phyloP scores from a whole-genome alignment of 1,140 invertebrate genomes.

The Brachionus plicatilis region DNA sequence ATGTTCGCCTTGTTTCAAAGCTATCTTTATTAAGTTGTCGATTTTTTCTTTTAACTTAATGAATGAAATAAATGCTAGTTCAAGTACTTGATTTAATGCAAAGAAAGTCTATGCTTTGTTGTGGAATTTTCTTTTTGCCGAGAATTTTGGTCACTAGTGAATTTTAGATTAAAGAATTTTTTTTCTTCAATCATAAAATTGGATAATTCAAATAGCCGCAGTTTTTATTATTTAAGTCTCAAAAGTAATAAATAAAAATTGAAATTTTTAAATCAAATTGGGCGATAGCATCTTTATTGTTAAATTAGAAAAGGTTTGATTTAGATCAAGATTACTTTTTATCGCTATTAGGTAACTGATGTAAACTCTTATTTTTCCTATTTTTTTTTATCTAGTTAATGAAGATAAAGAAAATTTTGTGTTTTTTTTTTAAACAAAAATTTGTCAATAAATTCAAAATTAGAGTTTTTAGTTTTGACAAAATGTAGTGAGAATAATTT shows the following conservation, averaged over 20 bases:
- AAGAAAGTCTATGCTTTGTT: neutral
- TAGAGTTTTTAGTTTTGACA: too few relatives aligned
- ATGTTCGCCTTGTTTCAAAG: neutral
- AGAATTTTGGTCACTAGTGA: neutral
- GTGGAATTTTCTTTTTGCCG: neutral
- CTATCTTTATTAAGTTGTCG: neutral
- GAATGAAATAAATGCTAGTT: neutral
- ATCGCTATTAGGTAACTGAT: too few relatives aligned
- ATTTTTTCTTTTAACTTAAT: neutral
- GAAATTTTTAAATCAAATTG: too few relatives aligned
- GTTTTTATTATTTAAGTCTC: neutral
- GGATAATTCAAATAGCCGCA: neutral
- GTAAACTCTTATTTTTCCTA: too few relatives aligned
- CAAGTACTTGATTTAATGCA: neutral
- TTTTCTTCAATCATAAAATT: neutral
- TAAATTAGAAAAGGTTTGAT: neutral
- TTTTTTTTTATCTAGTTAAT: too few relatives aligned
- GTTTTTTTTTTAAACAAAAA: too few relatives aligned
- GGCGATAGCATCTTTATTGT: too few relatives aligned
- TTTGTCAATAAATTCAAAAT: too few relatives aligned
- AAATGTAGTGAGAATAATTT: too few relatives aligned
- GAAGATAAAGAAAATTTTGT: too few relatives aligned
- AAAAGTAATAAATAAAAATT: neutral
- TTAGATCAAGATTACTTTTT: neutral
- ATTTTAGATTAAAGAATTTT: neutral